phyloP scores from a whole-genome alignment of 1,140 invertebrate species.

The Heterodera carotae region DNA sequence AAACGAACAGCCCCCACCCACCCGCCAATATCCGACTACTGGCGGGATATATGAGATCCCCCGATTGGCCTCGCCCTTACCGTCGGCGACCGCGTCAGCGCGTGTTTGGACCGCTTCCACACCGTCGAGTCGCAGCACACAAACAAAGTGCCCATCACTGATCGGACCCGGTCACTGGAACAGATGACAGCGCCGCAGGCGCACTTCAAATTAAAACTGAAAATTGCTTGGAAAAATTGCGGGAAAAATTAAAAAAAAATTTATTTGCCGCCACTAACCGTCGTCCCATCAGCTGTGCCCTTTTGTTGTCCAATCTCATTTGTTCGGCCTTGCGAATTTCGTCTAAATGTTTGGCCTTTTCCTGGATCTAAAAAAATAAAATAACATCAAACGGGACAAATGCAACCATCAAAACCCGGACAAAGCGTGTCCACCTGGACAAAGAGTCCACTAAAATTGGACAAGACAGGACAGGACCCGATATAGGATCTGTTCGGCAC shows the following conservation, averaged over 20 bases:
- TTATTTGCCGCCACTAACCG: constrained; percentile 27
- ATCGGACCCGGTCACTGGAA: constrained; percentile 34
- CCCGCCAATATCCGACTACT: too few relatives aligned
- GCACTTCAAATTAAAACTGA: background rate
- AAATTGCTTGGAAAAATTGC: too few relatives aligned
- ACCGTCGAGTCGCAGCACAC: constrained; percentile 38
- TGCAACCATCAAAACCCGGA: too few relatives aligned
- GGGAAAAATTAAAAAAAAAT: constrained; percentile 14
- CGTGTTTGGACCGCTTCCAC: constrained; percentile 31
- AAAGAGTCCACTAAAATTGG: too few relatives aligned
- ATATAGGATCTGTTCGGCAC: too few relatives aligned
- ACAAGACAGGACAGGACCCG: too few relatives aligned
- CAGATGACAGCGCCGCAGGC: constrained; percentile 37
- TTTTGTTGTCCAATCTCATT: background rate
- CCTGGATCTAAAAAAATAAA: constrained; percentile 17
- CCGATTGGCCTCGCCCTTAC: background rate
- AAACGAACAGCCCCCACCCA: too few relatives aligned
- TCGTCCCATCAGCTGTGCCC: constrained; percentile 8
- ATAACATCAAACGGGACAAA: too few relatives aligned
- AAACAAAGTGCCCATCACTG: constrained; percentile 27
- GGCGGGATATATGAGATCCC: background rate
- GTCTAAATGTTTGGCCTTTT: constrained; percentile 15
- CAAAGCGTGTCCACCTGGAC: too few relatives aligned
- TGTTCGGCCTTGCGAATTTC: constrained; percentile 12
- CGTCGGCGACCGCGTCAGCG: constrained; percentile 22